Percentiles rank a stretch among this genome's conserved stretches.
Conservation (phyloP, 2,113 vertebrate genomes). For the Podilymbus podiceps region DNA sequence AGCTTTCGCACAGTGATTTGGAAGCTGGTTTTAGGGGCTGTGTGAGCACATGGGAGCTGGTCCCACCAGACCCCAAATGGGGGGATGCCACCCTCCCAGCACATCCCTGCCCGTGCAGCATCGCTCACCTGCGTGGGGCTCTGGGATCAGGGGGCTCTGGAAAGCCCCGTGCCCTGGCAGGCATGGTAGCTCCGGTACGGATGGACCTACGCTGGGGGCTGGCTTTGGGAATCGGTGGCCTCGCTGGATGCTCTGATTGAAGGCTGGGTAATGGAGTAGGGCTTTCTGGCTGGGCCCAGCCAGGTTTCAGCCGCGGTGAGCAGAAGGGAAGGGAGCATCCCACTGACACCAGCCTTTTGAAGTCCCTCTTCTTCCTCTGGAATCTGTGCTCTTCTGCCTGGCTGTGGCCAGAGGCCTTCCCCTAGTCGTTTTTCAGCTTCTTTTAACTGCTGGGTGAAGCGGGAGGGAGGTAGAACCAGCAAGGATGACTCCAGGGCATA, state of each 20-base stretch:
- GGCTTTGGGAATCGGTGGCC: not conserved
- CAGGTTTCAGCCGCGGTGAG: not conserved
- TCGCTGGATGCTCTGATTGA: not conserved
- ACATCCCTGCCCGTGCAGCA: not conserved
- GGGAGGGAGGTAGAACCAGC: not conserved
- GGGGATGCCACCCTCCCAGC: not conserved
- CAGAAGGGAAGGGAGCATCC: not conserved
- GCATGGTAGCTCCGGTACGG: not conserved
- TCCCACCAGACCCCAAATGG: not conserved
- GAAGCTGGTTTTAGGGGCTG: not conserved
- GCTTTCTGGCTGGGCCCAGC: not conserved
- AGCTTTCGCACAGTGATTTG: fast-evolving
- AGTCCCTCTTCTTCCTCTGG: not conserved
- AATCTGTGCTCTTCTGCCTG: not conserved
- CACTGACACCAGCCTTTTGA: slow-evolving; percentile 37
- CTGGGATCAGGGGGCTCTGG: not conserved
- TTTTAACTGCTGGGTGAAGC: not conserved
- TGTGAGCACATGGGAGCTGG: not conserved
- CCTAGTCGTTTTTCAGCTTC: not conserved
- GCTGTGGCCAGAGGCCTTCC: not conserved
- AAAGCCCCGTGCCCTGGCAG: not conserved
- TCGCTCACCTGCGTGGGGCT: fast-evolving
- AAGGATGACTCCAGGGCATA: slow-evolving; percentile 15
- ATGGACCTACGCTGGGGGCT: not conserved
- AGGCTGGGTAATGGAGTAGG: slow-evolving; percentile 22